These are phyloP conservation scores for Microchrysa polita DNA, from an alignment of 2,888 invertebrate species.

Conservation along the genomic window DNA sequence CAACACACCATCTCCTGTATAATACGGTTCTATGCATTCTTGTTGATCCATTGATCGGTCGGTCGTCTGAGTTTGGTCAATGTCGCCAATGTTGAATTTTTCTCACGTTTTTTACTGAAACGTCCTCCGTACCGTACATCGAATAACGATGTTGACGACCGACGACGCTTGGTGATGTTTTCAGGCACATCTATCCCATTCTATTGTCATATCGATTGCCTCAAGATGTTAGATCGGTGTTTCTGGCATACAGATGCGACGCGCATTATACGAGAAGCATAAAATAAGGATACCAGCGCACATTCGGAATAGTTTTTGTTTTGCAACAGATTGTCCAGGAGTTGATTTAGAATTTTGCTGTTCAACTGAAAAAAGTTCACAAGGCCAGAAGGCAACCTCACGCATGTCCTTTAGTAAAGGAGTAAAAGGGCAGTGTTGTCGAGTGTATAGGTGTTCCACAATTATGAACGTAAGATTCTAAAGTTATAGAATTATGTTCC, in stretches of 20 bases:
- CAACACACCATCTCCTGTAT: background rate
- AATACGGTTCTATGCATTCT: constrained; percentile 16
- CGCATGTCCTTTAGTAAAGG: constrained; percentile 2
- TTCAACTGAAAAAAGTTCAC: constrained; percentile 22
- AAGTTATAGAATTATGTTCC: too few relatives aligned
- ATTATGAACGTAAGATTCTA: too few relatives aligned
- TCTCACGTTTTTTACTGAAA: constrained; percentile 41
- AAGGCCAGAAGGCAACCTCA: constrained; percentile 14
- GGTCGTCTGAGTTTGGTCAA: too few relatives aligned
- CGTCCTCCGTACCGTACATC: too few relatives aligned
- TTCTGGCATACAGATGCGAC: constrained; percentile 8
- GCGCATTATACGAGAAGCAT: too few relatives aligned
- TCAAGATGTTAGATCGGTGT: constrained; percentile 1
- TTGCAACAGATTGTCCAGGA: too few relatives aligned
- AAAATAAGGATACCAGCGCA: constrained; percentile 38
- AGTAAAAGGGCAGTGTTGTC: background rate
- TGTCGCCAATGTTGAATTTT: constrained; percentile 38
- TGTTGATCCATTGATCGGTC: too few relatives aligned
- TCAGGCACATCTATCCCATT: constrained; percentile 13
- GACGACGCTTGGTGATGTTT: constrained; percentile 6
- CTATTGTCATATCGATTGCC: constrained; percentile 15
- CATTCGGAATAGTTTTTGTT: too few relatives aligned
- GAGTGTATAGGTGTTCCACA: background rate
- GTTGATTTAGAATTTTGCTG: too few relatives aligned
- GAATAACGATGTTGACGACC: background rate